Evolutionary conservation across 2,113 vertebrate species (phyloP).

Genomic region (Chionis minor): DNA sequence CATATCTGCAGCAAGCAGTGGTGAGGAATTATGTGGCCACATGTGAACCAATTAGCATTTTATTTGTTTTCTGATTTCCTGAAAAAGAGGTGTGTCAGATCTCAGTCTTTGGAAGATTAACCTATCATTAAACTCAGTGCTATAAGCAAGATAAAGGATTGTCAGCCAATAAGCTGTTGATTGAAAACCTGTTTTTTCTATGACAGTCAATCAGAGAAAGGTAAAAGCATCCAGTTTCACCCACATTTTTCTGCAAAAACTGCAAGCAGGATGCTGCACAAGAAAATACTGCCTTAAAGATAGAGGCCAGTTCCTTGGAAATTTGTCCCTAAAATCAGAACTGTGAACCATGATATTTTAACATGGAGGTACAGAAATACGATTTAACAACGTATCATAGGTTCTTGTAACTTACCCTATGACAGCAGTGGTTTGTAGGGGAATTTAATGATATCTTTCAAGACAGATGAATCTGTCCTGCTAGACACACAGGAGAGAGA

Average conservation of each 20-base stretch:
- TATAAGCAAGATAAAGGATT: not conserved
- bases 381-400: not conserved
- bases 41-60: not conserved
- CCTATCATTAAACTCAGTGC: not conserved
- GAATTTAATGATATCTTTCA: not conserved
- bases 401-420: not conserved
- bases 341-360: not conserved
- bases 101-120: not conserved
- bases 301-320: not conserved
- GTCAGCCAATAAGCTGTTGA: not conserved
- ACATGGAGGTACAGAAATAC: not conserved
- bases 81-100: not conserved
- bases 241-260: not conserved
- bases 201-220: not conserved
- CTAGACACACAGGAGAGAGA: not conserved
- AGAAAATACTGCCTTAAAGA: not conserved
- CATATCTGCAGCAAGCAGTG: not conserved
- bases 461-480: not conserved
- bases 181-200: not conserved
- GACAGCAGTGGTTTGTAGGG: not conserved
- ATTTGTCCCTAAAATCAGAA: not conserved
- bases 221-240: not conserved
- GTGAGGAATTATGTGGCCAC: not conserved
- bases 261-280: not conserved
- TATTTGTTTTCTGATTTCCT: slow-evolving; percentile 5